phyloP scores from a whole-genome alignment of 2,797 vertebrate species.

The Anas bahamensis region DNA sequence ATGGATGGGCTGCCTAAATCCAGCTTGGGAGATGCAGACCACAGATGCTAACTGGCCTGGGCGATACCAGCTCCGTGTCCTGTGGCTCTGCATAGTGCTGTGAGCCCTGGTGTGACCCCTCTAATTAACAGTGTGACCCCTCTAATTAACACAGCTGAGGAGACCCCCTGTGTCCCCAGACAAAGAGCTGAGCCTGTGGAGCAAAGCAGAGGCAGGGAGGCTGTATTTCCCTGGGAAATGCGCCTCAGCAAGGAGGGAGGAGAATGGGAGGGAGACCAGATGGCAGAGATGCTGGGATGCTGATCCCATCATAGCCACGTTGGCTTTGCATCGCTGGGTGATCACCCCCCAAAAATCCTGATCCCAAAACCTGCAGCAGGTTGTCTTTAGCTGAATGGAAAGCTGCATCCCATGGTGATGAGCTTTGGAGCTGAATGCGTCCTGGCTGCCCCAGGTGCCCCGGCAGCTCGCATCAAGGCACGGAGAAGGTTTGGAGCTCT shows the following conservation, averaged over 20 bases:
- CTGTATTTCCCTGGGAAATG: background rate
- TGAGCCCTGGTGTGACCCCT: background rate
- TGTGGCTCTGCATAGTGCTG: background rate
- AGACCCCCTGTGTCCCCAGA: background rate
- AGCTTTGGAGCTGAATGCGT: background rate
- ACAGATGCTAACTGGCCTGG: background rate
- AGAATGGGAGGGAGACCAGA: background rate
- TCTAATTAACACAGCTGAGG: background rate
- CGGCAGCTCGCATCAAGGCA: accelerated
- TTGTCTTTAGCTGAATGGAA: background rate
- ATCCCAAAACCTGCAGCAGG: background rate
- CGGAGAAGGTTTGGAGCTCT: background rate
- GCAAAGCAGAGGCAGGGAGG: background rate
- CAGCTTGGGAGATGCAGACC: background rate
- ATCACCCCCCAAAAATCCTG: background rate
- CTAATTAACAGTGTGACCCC: background rate
- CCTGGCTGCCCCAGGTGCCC: background rate
- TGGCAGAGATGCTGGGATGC: background rate
- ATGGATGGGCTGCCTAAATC: background rate
- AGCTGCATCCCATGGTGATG: background rate
- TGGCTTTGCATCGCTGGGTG: background rate
- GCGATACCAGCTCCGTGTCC: background rate
- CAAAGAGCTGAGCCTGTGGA: background rate
- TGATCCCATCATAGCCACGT: background rate
- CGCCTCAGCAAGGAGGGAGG: background rate